These are phyloP conservation scores for Nomada fucata DNA, from an alignment of 2,888 invertebrate genomes.

Conservation along the genomic window DNA sequence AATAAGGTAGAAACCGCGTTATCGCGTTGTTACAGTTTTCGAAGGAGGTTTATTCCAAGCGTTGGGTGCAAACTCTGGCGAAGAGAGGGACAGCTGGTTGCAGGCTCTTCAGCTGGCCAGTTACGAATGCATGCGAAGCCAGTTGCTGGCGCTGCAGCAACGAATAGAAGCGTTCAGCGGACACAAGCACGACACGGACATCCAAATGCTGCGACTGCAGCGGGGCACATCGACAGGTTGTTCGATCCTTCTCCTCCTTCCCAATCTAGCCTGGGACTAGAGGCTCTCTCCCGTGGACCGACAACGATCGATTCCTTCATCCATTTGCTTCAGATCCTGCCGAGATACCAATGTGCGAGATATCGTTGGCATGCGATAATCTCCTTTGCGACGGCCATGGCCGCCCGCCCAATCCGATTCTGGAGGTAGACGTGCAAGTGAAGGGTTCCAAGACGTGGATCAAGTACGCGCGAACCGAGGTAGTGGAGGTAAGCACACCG, in stretches of 20 bases:
- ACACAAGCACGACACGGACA: constrained; percentile 88
- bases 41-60: constrained; percentile 93
- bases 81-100: constrained; percentile 94
- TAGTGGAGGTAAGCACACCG: constrained; percentile 89
- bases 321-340: constrained; percentile 88
- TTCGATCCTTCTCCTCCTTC: constrained; percentile 74
- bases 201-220: constrained; percentile 89
- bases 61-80: constrained; percentile 91
- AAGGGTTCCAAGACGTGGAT: constrained; percentile 89
- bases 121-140: constrained; percentile 92
- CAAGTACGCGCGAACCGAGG: constrained; percentile 94
- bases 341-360: constrained; percentile 93
- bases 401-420: constrained; percentile 93
- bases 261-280: background rate
- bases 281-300: background rate
- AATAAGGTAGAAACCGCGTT: background rate
- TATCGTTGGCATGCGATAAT: constrained; percentile 95
- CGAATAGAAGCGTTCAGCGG: constrained; percentile 87
- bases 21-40: constrained; percentile 87
- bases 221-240: constrained; percentile 90
- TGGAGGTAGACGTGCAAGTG: constrained; percentile 88
- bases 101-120: constrained; percentile 93
- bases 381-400: constrained; percentile 94
- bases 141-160: constrained; percentile 88
- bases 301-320: background rate